Conservation (phyloP, 37 sponge, comb jelly and placozoan genomes). For the Petrosia ficiformis region DNA sequence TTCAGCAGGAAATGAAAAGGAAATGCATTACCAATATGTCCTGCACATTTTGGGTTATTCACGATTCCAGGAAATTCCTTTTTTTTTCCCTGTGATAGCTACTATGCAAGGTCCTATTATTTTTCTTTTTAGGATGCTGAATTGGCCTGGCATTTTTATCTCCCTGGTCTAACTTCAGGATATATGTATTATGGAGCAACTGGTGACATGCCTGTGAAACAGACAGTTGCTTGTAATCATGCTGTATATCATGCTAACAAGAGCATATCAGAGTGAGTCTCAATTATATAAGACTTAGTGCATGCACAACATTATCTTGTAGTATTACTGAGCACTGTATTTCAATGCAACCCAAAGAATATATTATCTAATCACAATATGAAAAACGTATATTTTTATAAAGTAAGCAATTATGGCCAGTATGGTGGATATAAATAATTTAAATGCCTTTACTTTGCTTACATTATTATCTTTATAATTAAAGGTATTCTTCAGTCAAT, state of each 20-base stretch:
- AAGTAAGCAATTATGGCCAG: too few relatives aligned
- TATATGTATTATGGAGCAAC: slow-evolving; percentile 62
- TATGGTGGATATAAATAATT: too few relatives aligned
- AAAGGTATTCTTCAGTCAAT: neutral
- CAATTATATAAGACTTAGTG: too few relatives aligned
- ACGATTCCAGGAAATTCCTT: neutral
- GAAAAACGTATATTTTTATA: too few relatives aligned
- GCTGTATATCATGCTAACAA: slow-evolving; percentile 32
- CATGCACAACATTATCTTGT: too few relatives aligned
- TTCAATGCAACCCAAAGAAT: too few relatives aligned
- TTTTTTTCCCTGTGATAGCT: neutral
- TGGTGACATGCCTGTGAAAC: slow-evolving; percentile 69
- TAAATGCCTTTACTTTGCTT: too few relatives aligned
- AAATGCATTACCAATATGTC: too few relatives aligned
- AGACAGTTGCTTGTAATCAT: slow-evolving; percentile 59
- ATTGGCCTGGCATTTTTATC: slow-evolving; percentile 65
- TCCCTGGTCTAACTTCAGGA: slow-evolving; percentile 61
- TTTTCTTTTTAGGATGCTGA: slow-evolving; percentile 62
- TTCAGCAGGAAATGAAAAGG: too few relatives aligned
- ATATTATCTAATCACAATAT: too few relatives aligned
- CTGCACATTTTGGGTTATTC: neutral
- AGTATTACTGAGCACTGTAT: too few relatives aligned
- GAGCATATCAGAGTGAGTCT: slow-evolving; percentile 25
- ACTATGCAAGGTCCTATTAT: neutral
- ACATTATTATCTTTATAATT: too few relatives aligned